These are phyloP conservation scores for Artemisiospiza belli DNA, from an alignment of 2,113 vertebrate species.

Conservation along the genomic window DNA sequence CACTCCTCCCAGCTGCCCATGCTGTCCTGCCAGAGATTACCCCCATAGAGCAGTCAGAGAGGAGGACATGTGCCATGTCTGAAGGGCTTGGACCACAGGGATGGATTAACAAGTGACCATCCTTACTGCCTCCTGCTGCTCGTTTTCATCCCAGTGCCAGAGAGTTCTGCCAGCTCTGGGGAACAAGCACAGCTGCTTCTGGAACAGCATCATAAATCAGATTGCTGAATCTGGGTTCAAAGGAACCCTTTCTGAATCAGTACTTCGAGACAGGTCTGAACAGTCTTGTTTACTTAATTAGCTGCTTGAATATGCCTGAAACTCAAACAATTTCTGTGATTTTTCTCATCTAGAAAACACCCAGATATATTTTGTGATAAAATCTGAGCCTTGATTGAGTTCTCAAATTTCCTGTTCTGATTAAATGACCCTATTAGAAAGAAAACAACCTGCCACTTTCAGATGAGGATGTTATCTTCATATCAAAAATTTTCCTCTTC, in stretches of 20 bases:
- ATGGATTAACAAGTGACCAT: background rate
- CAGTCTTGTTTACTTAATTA: background rate
- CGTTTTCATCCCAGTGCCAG: background rate
- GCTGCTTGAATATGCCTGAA: background rate
- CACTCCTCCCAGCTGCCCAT: background rate
- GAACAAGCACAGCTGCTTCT: background rate
- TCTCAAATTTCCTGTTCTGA: background rate
- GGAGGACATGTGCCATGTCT: background rate
- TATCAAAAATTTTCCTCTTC: background rate
- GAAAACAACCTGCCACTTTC: background rate
- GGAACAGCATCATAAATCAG: background rate
- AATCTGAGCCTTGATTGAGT: background rate
- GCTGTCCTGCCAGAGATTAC: background rate
- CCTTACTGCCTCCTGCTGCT: slow-evolving; percentile 3
- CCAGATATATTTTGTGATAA: background rate
- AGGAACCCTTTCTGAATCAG: background rate
- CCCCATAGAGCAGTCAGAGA: background rate
- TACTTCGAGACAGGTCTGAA: background rate
- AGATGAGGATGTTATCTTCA: background rate
- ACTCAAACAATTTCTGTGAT: background rate
- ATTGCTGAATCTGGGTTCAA: background rate
- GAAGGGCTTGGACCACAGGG: background rate
- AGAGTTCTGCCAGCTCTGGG: background rate
- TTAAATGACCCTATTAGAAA: background rate
- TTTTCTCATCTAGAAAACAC: background rate